phyloP scores from a whole-genome alignment of 2,888 invertebrate genomes.

The Amphipyra tragopoginis region DNA sequence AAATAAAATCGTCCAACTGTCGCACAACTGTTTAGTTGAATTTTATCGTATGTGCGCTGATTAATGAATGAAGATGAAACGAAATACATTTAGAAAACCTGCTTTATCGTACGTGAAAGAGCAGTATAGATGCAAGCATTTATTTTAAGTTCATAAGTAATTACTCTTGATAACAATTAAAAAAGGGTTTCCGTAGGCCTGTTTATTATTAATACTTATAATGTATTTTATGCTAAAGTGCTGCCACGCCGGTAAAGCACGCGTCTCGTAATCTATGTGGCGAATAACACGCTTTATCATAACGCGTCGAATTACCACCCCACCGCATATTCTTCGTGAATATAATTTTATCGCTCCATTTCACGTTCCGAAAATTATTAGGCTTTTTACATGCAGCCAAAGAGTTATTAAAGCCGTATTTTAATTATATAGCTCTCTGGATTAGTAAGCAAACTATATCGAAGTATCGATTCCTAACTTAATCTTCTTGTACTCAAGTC shows the following conservation, averaged over 20 bases:
- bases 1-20: too few species aligned
- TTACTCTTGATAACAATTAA: slow-evolving; percentile 7
- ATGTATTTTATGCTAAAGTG: slow-evolving; percentile 22
- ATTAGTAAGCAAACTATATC: slow-evolving; percentile 7
- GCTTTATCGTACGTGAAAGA: too few species aligned
- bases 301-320: slow-evolving; percentile 59
- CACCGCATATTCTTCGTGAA: slow-evolving; percentile 46
- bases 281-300: slow-evolving; percentile 65
- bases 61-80: too few species aligned
- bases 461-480: slow-evolving; percentile 43
- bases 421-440: too few species aligned
- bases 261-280: slow-evolving; percentile 60
- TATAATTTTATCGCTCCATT: slow-evolving; percentile 58
- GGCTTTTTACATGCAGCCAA: slow-evolving; percentile 19
- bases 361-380: slow-evolving; percentile 43
- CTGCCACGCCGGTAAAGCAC: slow-evolving; percentile 7
- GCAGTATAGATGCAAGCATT: too few species aligned
- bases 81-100: too few species aligned
- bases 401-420: too few species aligned
- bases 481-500: slow-evolving; percentile 32
- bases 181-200: slow-evolving; percentile 10
- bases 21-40: too few species aligned
- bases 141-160: too few species aligned
- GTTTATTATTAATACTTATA: slow-evolving; percentile 37
- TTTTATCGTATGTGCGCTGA: too few species aligned